Percentiles rank a stretch among this genome's conserved stretches.
These are phyloP conservation scores for Penaeus vannamei DNA, from an alignment of 1,140 invertebrate species.

Conservation along the genomic window DNA sequence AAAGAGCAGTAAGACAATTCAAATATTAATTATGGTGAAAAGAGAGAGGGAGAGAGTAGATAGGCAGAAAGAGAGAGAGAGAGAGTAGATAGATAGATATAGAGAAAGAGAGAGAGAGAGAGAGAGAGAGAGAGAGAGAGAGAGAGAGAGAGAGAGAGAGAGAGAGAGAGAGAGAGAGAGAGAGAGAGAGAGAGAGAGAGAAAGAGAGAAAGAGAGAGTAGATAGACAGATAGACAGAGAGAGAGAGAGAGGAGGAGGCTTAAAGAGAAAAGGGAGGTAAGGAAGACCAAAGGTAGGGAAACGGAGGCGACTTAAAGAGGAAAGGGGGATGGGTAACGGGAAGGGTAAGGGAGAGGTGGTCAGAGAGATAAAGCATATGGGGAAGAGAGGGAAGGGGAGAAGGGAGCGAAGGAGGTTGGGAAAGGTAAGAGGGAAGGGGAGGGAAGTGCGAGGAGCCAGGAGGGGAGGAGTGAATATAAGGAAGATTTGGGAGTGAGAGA, in stretches of 20 bases:
- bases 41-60: conserved; percentile 19
- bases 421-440: too few relatives aligned
- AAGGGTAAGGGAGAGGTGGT: neutral
- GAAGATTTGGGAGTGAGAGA: conserved; percentile 39
- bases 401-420: conserved; percentile 31
- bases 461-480: too few relatives aligned
- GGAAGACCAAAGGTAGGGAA: too few relatives aligned
- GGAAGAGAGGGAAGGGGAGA: conserved; percentile 18
- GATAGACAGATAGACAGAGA: neutral
- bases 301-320: too few relatives aligned
- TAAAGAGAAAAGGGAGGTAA: too few relatives aligned
- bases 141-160: conserved; percentile 35
- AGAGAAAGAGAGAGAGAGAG: conserved; percentile 35
- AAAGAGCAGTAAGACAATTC: too few relatives aligned
- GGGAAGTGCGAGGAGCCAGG: too few relatives aligned
- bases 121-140: conserved; percentile 37
- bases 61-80: neutral
- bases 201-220: conserved; percentile 29
- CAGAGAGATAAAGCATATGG: neutral
- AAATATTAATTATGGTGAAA: too few relatives aligned
- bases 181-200: conserved; percentile 29
- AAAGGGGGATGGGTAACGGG: neutral
- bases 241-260: neutral
- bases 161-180: conserved; percentile 35
- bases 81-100: neutral